A percentile compares a stretch with the other conserved stretches of the same genome.
Evolutionary conservation across 92 coral and sea anemone species (phyloP).

Genomic region (Epizoanthus fatuus): DNA sequence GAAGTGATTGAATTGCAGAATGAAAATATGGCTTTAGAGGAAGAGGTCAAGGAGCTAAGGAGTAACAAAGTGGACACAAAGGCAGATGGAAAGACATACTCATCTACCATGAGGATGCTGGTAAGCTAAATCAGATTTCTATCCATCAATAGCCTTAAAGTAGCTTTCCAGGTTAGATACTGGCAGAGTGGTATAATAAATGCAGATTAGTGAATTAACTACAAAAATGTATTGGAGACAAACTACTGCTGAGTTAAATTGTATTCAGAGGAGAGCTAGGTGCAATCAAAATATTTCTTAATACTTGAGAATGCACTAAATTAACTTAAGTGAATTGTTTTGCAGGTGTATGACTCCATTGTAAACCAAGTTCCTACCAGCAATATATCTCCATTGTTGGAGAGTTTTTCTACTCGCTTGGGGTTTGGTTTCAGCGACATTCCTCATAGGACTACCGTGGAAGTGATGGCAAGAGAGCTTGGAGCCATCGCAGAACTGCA

Average conservation of each 20-base stretch:
- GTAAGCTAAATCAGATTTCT: neutral
- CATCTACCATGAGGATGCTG: too few species aligned
- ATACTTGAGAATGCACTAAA: neutral
- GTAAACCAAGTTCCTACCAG: neutral
- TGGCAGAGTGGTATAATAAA: neutral
- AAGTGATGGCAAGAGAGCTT: too few species aligned
- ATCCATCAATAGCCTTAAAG: neutral
- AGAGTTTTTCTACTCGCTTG: neutral
- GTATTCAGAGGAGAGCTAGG: too few species aligned
- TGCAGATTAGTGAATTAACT: too few species aligned
- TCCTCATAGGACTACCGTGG: neutral
- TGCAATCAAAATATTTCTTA: too few species aligned
- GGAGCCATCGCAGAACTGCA: too few species aligned
- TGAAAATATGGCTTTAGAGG: too few species aligned
- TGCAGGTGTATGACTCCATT: neutral
- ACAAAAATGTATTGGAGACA: too few species aligned
- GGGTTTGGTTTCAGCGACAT: neutral
- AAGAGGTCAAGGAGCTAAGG: too few species aligned
- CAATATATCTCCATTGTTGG: slow-evolving; percentile 2
- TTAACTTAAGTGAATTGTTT: neutral
- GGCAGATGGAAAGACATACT: slow-evolving; percentile 2
- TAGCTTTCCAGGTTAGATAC: neutral
- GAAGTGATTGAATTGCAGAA: too few species aligned
- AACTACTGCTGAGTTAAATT: too few species aligned
- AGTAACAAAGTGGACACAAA: too few species aligned